Base-by-base conservation (phyloP, 2,113 vertebrate genomes). In the Verasper variegatus region DNA sequence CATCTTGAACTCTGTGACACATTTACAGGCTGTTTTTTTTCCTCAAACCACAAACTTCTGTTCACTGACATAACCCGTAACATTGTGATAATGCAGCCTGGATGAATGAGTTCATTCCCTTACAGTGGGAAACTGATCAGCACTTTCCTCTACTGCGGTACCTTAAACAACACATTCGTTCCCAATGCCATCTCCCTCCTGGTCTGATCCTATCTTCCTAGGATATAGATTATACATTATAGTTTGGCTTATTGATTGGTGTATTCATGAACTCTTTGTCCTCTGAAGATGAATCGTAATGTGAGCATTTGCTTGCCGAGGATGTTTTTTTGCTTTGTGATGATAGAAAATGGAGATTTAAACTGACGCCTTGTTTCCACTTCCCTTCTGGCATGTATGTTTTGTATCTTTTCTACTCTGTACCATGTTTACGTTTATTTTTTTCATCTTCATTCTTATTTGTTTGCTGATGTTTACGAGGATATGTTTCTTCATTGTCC, bases 121-220 rank as follows among this genome's bases (percentile, higher is more conserved):
- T 63, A 23, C 42, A 84, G 68, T 37, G 52, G 58, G 55, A 79
- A 70, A 8, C 49, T 14, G 72, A 67, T 86, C 58, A 76, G 79
- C 84, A 90, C 85, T 86, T 93, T 92, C 74, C 81, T 74, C 82
- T 83, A 90, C 87, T 85, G 85, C 63, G 67, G 58, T 82, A 89
- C 85, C 87, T 91, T 85, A 87, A 77, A 60, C 24, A 0, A 21
- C 71, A 78, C 74, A 77, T 40, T 23, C 58, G 42, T 68, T 66
- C 75, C 83, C 21, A 57, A n/a, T 71, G 14, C 35, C 74, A 42
- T 85, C 74, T 68, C 9, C 24, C 20, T 26, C 21, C 26, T 1
- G 7, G 20, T 72, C 76, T 69, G 24, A 72, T 57, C 31, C 24
- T 35, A 47, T 37, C 37, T 20, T 54, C 18, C 24, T 31, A 12